Evolutionary conservation across 37 sponge, comb jelly and placozoan species (phyloP).

Genomic region (Petrosia ficiformis): DNA sequence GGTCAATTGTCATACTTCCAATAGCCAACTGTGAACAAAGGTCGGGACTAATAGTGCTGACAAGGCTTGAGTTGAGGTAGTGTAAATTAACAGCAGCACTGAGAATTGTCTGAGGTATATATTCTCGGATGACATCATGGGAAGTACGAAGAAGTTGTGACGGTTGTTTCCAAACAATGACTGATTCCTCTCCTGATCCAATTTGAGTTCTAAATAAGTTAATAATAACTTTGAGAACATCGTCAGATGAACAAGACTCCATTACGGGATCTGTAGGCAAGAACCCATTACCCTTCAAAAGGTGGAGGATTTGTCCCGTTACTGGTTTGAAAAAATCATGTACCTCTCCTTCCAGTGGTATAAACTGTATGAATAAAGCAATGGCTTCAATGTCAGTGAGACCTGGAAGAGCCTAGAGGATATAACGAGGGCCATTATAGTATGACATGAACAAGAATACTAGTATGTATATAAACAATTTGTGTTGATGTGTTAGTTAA

Average conservation of each 20-base stretch:
- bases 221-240: neutral
- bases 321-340: slow-evolving; percentile 66
- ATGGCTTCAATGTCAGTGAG: slow-evolving; percentile 31
- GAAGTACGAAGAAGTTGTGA: slow-evolving; percentile 36
- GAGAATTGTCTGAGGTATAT: slow-evolving; percentile 35
- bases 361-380: slow-evolving; percentile 47
- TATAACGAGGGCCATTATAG: neutral
- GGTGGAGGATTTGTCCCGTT: slow-evolving; percentile 27
- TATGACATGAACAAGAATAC: neutral
- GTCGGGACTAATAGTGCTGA: neutral
- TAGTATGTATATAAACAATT: neutral
- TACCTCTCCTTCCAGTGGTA: slow-evolving; percentile 62
- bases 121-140: slow-evolving; percentile 17
- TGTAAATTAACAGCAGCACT: slow-evolving; percentile 7
- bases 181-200: neutral
- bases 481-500: too few relatives aligned
- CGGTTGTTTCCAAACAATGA: slow-evolving; percentile 48
- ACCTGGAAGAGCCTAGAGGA: slow-evolving; percentile 6
- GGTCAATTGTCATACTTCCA: slow-evolving; percentile 21
- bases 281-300: slow-evolving; percentile 34
- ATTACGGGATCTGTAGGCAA: slow-evolving; percentile 36
- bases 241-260: neutral
- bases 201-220: neutral
- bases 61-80: slow-evolving; percentile 41
- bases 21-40: slow-evolving; percentile 36